A percentile compares a stretch with the other conserved stretches of the same genome.
Evolutionary conservation across 2,888 invertebrate genomes (phyloP).

Genomic region (Fragum fragum): DNA sequence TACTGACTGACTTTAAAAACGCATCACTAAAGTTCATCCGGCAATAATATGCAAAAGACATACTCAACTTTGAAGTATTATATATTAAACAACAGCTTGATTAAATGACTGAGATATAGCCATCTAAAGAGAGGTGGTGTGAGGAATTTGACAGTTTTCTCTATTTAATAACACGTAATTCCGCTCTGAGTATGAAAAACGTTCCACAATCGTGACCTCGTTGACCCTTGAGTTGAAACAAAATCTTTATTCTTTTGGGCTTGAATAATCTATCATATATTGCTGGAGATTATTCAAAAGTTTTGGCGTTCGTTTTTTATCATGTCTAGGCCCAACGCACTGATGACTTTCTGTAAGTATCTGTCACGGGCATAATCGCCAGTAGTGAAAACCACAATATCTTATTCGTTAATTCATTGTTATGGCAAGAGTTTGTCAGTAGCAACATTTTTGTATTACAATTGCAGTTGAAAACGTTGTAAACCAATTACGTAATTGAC

Average conservation of each 20-base stretch:
- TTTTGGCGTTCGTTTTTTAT: not conserved
- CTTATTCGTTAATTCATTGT: no score
- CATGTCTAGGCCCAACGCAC: no score
- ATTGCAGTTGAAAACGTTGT: no score
- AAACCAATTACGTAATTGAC: no score
- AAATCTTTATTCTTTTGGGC: not conserved
- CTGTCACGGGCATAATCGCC: no score
- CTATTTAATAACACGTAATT: not conserved
- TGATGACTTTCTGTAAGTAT: no score
- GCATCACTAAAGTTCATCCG: not conserved
- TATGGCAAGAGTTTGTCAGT: no score
- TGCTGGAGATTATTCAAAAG: not conserved
- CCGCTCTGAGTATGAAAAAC: not conserved
- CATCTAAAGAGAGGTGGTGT: not conserved
- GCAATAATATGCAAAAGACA: not conserved
- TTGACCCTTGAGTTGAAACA: constrained; percentile 4
- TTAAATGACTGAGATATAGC: not conserved
- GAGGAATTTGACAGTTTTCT: not conserved
- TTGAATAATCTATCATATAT: not conserved
- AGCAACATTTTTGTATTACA: no score
- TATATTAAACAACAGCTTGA: not conserved
- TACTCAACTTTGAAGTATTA: not conserved
- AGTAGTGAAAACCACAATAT: no score
- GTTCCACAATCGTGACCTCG: not conserved
- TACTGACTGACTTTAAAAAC: constrained; percentile 6